These are phyloP conservation scores for Mico argentatus DNA, from an alignment of 2,797 vertebrate species.

Conservation along the genomic window DNA sequence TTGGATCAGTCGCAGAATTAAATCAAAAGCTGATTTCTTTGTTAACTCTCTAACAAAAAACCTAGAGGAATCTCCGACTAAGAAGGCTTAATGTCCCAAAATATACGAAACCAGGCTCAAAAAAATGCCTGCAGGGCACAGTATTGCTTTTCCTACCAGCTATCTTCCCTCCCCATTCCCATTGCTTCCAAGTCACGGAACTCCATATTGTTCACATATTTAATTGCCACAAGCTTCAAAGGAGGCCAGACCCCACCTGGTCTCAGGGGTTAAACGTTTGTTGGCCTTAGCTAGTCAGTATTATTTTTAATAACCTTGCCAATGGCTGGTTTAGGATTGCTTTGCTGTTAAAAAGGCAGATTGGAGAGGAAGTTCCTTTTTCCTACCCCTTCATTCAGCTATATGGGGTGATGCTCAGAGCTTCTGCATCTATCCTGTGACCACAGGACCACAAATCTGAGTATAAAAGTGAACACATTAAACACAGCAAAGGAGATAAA, in stretches of 20 bases:
- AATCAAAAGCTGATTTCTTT: background rate
- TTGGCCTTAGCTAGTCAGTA: background rate
- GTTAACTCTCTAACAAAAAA: background rate
- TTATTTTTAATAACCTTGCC: background rate
- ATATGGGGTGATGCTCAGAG: background rate
- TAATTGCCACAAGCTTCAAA: background rate
- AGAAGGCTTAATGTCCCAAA: background rate
- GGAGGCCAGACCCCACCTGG: background rate
- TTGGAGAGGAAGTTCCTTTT: background rate
- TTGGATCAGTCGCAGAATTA: background rate
- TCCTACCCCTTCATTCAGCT: background rate
- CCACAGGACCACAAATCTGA: background rate
- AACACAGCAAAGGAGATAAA: background rate
- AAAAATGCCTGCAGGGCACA: background rate
- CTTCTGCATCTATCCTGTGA: background rate
- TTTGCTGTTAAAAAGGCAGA: background rate
- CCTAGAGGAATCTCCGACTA: background rate
- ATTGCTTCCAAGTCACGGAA: background rate
- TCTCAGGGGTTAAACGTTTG: background rate
- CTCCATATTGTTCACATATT: background rate
- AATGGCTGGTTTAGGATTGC: background rate
- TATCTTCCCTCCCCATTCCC: background rate
- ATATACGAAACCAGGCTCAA: background rate
- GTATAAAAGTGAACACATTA: background rate
- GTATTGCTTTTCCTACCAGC: background rate